These are phyloP conservation scores for Steinernema scapterisci DNA, from an alignment of 2,888 invertebrate species.

Conservation along the genomic window DNA sequence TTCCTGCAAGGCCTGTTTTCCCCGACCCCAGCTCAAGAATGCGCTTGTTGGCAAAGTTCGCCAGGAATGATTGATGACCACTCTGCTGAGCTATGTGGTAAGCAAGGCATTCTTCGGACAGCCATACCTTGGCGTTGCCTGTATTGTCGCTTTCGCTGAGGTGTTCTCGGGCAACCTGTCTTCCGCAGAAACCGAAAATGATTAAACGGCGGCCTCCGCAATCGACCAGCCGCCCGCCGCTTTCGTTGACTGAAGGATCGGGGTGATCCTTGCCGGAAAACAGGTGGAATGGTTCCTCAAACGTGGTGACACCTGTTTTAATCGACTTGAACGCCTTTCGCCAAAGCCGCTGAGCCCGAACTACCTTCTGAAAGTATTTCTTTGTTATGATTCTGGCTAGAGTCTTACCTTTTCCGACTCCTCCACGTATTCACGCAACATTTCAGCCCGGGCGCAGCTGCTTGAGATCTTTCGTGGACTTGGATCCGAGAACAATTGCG, in stretches of 20 bases:
- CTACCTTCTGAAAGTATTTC: background rate
- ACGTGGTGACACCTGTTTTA: constrained; percentile 12
- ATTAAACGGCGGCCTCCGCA: background rate
- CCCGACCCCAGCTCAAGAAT: constrained; percentile 34
- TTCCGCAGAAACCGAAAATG: constrained; percentile 6
- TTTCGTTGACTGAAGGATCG: background rate
- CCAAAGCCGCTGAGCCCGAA: background rate
- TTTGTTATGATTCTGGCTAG: background rate
- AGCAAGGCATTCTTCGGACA: constrained; percentile 33
- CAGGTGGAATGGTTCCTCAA: constrained; percentile 19
- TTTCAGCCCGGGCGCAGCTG: no score
- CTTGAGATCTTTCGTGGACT: no score
- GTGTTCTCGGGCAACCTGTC: background rate
- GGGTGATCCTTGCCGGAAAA: background rate
- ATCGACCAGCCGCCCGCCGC: background rate
- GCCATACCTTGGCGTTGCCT: constrained; percentile 34
- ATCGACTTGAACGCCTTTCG: constrained; percentile 4
- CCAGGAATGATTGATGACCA: background rate
- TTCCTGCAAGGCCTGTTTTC: constrained; percentile 15
- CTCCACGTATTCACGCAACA: no score
- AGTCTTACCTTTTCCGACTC: background rate
- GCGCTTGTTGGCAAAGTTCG: constrained; percentile 18
- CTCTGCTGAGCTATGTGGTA: background rate
- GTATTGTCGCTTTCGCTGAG: constrained; percentile 24
- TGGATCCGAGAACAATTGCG: no score